phyloP scores from a whole-genome alignment of 1,140 invertebrate genomes.

The Helicoverpa armigera region DNA sequence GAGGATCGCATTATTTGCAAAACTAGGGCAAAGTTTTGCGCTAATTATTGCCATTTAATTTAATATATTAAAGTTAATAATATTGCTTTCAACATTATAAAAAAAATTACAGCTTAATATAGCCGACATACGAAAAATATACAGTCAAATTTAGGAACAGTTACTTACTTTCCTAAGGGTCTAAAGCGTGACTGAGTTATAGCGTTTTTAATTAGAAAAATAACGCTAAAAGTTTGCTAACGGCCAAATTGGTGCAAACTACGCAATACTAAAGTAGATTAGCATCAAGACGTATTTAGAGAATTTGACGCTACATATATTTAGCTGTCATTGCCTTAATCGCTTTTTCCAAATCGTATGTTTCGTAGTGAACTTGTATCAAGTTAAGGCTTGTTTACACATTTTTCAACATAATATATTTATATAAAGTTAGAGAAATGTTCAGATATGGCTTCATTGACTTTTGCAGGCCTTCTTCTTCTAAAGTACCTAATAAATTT shows the following conservation, averaged over 20 bases:
- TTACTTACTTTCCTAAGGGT: constrained; percentile 18
- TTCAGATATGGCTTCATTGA: no score
- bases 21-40: no score
- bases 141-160: neutral
- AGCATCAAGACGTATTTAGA: constrained; percentile 27
- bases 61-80: no score
- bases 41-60: no score
- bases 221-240: neutral
- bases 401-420: neutral
- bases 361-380: neutral
- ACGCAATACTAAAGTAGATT: neutral
- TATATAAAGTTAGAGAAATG: no score
- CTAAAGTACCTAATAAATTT: no score
- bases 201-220: constrained; percentile 32
- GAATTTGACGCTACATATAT: constrained; percentile 42
- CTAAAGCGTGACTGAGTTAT: constrained; percentile 24
- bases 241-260: neutral
- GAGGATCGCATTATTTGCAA: no score
- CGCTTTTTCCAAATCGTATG: neutral
- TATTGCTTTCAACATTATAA: no score
- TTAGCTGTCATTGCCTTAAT: constrained; percentile 23
- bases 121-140: no score
- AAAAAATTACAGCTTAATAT: no score
- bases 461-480: no score
- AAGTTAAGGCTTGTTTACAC: neutral